Evolutionary conservation across 1,140 invertebrate species (phyloP).

Genomic region (Drosophila triauraria): DNA sequence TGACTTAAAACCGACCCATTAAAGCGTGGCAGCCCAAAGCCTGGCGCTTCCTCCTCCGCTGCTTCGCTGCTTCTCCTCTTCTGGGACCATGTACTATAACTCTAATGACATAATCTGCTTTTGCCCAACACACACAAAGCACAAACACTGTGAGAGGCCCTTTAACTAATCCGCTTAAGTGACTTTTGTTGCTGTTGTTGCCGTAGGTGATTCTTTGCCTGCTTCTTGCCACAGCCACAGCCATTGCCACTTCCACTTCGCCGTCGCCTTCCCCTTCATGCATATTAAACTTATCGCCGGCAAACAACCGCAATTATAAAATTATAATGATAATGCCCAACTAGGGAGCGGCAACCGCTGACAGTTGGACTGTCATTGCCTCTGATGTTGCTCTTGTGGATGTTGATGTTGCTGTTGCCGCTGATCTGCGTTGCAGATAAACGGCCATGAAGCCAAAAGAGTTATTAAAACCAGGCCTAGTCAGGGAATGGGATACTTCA

Average conservation of each 20-base stretch:
- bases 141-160: slow-evolving; percentile 53
- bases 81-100: slow-evolving; percentile 36
- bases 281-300: slow-evolving; percentile 81
- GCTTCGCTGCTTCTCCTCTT: background rate
- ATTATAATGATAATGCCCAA: slow-evolving; percentile 81
- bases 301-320: slow-evolving; percentile 82
- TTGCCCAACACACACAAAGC: slow-evolving; percentile 62
- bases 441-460: slow-evolving; percentile 57
- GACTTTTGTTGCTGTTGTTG: slow-evolving; percentile 51
- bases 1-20: slow-evolving; percentile 29
- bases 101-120: slow-evolving; percentile 83
- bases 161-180: slow-evolving; percentile 81
- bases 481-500: slow-evolving; percentile 17
- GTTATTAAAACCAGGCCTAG: slow-evolving; percentile 74
- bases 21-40: slow-evolving; percentile 46
- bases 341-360: slow-evolving; percentile 74
- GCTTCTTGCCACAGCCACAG: slow-evolving; percentile 21
- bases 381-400: slow-evolving; percentile 22
- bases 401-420: slow-evolving; percentile 47
- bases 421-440: slow-evolving; percentile 70
- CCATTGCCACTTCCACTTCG: slow-evolving; percentile 7
- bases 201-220: slow-evolving; percentile 33
- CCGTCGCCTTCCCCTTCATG: slow-evolving; percentile 47
- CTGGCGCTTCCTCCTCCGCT: slow-evolving; percentile 35
- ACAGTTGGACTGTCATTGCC: slow-evolving; percentile 76